Evolutionary conservation across 2,113 vertebrate genomes (phyloP), one percentile per base, ranked within the genome.

Genomic region (Cyprinus carpio): DNA sequence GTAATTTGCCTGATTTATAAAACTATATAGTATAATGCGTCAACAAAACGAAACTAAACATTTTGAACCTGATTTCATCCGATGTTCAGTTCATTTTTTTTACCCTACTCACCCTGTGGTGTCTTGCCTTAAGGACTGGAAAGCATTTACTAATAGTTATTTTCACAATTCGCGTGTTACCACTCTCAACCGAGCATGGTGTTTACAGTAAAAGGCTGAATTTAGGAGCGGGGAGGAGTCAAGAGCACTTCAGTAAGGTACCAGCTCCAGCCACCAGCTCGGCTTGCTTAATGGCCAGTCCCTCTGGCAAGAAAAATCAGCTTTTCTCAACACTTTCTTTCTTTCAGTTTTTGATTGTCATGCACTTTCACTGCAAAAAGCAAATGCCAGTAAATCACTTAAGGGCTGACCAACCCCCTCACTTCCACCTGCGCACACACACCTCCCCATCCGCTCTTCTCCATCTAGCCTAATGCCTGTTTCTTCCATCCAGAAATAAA

Each of bases 301-400:
- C 91, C 91, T 58, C 49, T 27, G 86, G 92, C 92, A 82, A 18
- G 40, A 85, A 16, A 74, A 92, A 91, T 92, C 90, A 84, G 91
- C 89, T 92, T 93, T 92, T 90, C 90, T 91, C 89, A 78, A 87
- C 40, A 67, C 71, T 77, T 84, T 88, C 67, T 67, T 67, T 43
- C 37, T 62, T 46, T 54, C 64, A 3, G 85, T 90, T 92, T 84
- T 91, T 91, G 89, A 81, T 84, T 40, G 77, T 92, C 90, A 89
- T 89, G 86, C 86, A 87, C 29, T 93, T 93, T 92, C 88, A 87
- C 75, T 64, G 75, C 81, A 87, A 85, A 93, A 90, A 90, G 67
- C 93, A 88, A 91, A 90, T 88, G 91, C 87, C 81, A 58, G 87
- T 90, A 91, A 94, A 92, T 90, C 92, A 93, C 91, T 93, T 90